Evolutionary conservation across 1,140 invertebrate genomes (phyloP).

Genomic region (Drosophila nebulosa): DNA sequence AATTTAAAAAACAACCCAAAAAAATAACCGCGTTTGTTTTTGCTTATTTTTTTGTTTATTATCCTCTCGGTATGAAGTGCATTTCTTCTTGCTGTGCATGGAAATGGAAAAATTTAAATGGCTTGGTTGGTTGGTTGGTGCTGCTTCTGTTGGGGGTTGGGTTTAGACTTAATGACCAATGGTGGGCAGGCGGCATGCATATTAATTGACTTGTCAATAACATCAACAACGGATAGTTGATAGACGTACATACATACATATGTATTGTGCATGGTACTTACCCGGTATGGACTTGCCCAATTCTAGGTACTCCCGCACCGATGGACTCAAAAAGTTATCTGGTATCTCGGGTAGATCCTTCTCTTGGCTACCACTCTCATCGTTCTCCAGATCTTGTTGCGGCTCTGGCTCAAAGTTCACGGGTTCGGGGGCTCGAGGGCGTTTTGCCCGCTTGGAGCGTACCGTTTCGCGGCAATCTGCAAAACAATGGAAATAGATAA

Average conservation of each 20-base stretch:
- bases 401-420: slow-evolving; percentile 84
- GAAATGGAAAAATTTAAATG: slow-evolving; percentile 21
- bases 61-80: slow-evolving; percentile 39
- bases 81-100: slow-evolving; percentile 25
- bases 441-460: slow-evolving; percentile 82
- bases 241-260: too few species aligned
- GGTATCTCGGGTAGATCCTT: slow-evolving; percentile 84
- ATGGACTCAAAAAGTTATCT: slow-evolving; percentile 90
- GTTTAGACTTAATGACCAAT: slow-evolving; percentile 21
- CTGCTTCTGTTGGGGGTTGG: not conserved
- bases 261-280: slow-evolving; percentile 74
- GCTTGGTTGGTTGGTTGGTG: not conserved
- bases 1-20: slow-evolving; percentile 44
- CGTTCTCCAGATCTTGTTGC: slow-evolving; percentile 86
- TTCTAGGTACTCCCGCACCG: slow-evolving; percentile 91
- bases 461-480: slow-evolving; percentile 83
- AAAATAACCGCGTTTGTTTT: slow-evolving; percentile 1
- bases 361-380: slow-evolving; percentile 83
- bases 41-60: slow-evolving; percentile 21
- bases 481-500: slow-evolving; percentile 34
- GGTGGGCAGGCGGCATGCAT: not conserved
- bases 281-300: slow-evolving; percentile 93
- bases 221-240: not conserved
- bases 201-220: slow-evolving; percentile 41
- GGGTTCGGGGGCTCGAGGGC: slow-evolving; percentile 85